phyloP scores from a whole-genome alignment of 2,113 vertebrate species.

The Chaetura pelagica region DNA sequence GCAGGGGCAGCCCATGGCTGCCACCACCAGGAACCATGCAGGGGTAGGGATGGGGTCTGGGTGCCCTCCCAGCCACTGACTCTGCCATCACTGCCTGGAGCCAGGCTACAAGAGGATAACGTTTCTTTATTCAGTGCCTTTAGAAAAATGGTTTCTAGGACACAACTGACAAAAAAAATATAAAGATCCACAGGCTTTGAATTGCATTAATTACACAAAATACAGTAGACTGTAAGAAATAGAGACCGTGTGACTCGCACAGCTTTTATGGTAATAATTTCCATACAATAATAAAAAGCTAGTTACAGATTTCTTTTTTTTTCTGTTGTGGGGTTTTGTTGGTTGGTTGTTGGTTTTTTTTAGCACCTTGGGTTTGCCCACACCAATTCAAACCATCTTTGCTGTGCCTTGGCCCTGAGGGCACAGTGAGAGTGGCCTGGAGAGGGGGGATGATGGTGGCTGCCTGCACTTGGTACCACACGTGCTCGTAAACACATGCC shows the following conservation, averaged over 20 bases:
- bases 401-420: not conserved
- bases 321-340: not conserved
- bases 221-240: slow-evolving; percentile 73
- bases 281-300: slow-evolving; percentile 67
- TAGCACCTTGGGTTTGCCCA: slow-evolving; percentile 69
- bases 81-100: not conserved
- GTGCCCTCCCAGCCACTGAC: not conserved
- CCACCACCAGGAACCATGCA: rapidly evolving
- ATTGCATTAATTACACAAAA: slow-evolving; percentile 74
- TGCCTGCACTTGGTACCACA: not conserved
- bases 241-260: slow-evolving; percentile 52
- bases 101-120: slow-evolving; percentile 54
- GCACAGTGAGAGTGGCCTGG: not conserved
- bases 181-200: slow-evolving; percentile 74
- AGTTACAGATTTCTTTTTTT: slow-evolving; percentile 37
- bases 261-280: slow-evolving; percentile 55
- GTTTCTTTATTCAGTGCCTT: slow-evolving; percentile 77
- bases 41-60: rapidly evolving
- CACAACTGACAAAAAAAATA: slow-evolving; percentile 44
- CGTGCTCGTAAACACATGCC: not conserved
- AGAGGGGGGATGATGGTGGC: not conserved
- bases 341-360: not conserved
- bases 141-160: slow-evolving; percentile 73
- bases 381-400: not conserved
- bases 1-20: not conserved